A percentile compares a stretch with the other conserved stretches of the same genome.
Evolutionary conservation across 2,113 vertebrate genomes (phyloP).

Genomic region (Elaphurus davidianus): DNA sequence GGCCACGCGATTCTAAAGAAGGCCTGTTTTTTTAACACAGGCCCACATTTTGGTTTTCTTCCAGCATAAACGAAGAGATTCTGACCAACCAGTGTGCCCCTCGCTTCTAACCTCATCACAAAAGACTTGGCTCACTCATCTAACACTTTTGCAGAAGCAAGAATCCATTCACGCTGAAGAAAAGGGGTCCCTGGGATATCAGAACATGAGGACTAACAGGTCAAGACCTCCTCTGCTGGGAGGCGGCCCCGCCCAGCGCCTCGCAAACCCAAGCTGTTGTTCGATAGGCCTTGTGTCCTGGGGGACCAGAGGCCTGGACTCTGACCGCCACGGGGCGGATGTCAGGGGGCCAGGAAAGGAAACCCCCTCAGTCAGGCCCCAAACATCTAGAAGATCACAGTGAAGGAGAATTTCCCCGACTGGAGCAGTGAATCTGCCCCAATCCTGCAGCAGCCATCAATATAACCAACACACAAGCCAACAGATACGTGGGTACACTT

Average conservation of each 20-base stretch:
- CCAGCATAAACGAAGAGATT: neutral
- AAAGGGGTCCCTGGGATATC: neutral
- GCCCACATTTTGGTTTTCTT: neutral
- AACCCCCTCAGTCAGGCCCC: neutral
- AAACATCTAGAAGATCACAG: neutral
- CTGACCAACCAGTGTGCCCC: no score
- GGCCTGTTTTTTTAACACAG: no score
- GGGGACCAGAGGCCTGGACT: neutral
- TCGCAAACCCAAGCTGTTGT: neutral
- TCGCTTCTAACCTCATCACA: accelerated
- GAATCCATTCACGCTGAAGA: accelerated
- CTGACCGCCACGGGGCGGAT: neutral
- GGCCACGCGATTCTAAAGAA: neutral
- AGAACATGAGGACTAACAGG: neutral
- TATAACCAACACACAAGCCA: no score
- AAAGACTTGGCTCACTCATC: accelerated
- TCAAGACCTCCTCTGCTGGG: neutral
- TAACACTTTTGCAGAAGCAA: neutral
- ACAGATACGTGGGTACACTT: neutral
- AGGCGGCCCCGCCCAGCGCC: accelerated
- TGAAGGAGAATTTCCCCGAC: neutral
- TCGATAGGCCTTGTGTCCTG: neutral
- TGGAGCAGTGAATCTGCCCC: neutral
- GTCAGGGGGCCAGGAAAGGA: neutral
- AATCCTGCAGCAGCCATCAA: no score